Percentiles rank a stretch among this genome's conserved stretches.
Conservation (phyloP, 2,113 vertebrate species). For the Zeus faber region DNA sequence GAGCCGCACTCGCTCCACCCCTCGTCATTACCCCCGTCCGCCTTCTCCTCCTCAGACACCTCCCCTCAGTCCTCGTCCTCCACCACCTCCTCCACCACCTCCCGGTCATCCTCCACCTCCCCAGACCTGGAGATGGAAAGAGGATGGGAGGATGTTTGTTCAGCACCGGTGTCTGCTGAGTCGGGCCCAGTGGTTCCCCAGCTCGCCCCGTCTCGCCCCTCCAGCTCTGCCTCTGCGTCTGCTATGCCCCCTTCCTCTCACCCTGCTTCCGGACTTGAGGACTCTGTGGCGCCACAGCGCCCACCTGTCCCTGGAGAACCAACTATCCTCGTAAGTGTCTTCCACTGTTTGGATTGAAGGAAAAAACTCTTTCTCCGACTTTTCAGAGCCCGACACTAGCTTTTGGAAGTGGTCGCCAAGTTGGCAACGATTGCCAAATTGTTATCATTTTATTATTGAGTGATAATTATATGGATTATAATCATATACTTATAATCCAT, state of each 20-base stretch:
- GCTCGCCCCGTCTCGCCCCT: conserved; percentile 47
- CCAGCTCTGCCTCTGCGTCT: conserved; percentile 42
- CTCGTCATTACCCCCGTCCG: conserved; percentile 53
- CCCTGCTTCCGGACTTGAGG: conserved; percentile 44
- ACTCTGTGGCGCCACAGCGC: conserved; percentile 36
- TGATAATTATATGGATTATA: no score
- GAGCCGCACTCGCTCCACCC: conserved; percentile 62
- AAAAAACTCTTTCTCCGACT: no score
- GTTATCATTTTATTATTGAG: no score
- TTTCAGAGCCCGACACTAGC: no score
- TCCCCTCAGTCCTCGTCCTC: conserved; percentile 74
- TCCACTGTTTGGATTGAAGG: conserved; percentile 2
- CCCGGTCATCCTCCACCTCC: conserved; percentile 73
- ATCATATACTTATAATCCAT: no score
- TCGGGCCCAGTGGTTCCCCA: conserved; percentile 57
- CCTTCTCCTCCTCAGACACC: conserved; percentile 78
- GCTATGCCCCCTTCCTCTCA: conserved; percentile 48
- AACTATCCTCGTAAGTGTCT: conserved; percentile 72
- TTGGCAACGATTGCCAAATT: no score
- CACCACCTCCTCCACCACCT: conserved; percentile 70
- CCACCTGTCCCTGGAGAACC: conserved; percentile 65
- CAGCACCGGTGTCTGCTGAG: conserved; percentile 29
- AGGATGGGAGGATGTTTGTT: conserved; percentile 33
- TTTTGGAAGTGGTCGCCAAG: no score
- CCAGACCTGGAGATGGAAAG: conserved; percentile 60